These are phyloP conservation scores for Nannospalax galili DNA, from an alignment of 2,113 vertebrate species.

Conservation along the genomic window DNA sequence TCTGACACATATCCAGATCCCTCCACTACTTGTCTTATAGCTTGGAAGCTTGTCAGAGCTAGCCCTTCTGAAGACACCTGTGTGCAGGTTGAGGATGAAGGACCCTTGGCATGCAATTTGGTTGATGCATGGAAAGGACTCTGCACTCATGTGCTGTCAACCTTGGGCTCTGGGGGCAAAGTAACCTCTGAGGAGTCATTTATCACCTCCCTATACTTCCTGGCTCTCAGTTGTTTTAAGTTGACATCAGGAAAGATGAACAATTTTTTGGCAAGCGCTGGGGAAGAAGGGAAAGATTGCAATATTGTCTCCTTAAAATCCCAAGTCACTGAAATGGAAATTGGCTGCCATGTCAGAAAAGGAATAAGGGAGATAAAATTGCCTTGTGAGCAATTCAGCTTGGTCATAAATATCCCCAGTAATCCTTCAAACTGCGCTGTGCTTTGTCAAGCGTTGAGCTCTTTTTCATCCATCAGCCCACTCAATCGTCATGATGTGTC, in stretches of 20 bases:
- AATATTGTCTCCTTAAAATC: slow-evolving; percentile 20
- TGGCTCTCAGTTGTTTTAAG: slow-evolving; percentile 22
- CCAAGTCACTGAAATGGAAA: slow-evolving; percentile 62
- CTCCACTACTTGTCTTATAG: not conserved
- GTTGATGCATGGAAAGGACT: not conserved
- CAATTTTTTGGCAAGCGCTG: not conserved
- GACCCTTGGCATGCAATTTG: not conserved
- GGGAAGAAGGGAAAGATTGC: not conserved
- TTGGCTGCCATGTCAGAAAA: slow-evolving; percentile 62
- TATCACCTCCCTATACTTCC: no score
- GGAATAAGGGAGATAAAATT: slow-evolving; percentile 68
- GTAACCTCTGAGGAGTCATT: not conserved
- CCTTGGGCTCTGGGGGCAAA: not conserved
- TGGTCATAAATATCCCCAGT: slow-evolving; percentile 48
- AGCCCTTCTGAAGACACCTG: not conserved
- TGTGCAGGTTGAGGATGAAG: not conserved
- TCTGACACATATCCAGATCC: not conserved
- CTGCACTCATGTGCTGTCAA: not conserved
- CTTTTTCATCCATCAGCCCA: not conserved
- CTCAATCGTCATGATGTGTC: not conserved
- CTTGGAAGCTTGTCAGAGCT: not conserved
- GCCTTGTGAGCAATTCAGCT: slow-evolving; percentile 57
- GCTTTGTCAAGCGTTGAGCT: not conserved
- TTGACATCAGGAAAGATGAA: slow-evolving; percentile 34
- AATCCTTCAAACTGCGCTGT: not conserved